phyloP scores from a whole-genome alignment of 1,140 invertebrate genomes.

The Philaenus spumarius region DNA sequence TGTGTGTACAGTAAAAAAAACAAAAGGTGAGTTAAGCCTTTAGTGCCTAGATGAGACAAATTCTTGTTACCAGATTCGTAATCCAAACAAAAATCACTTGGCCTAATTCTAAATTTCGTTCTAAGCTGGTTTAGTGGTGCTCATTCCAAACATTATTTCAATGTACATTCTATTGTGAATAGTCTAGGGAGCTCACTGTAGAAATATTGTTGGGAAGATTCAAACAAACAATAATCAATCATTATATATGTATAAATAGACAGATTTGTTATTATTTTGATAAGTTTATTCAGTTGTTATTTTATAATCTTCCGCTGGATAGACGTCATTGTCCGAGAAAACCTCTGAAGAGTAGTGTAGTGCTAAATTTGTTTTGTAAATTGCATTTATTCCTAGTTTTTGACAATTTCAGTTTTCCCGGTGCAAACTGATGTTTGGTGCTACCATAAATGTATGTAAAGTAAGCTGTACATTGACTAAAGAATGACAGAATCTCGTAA shows the following conservation, averaged over 20 bases:
- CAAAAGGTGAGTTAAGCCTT: too few species aligned
- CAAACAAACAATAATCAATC: not conserved
- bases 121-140: not conserved
- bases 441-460: not conserved
- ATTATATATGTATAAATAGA: not conserved
- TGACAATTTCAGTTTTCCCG: not conserved
- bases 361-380: conserved; percentile 4
- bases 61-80: too few species aligned
- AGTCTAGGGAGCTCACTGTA: too few species aligned
- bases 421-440: not conserved
- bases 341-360: not conserved
- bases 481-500: too few species aligned
- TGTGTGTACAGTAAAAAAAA: conserved; percentile 8
- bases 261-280: conserved; percentile 16
- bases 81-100: not conserved
- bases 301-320: conserved; percentile 5
- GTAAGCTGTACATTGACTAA: not conserved
- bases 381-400: conserved; percentile 13
- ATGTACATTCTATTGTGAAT: not conserved
- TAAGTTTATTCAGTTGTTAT: conserved; percentile 11
- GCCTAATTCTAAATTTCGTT: conserved; percentile 6
- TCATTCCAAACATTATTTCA: not conserved
- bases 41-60: too few species aligned
- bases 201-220: too few species aligned
- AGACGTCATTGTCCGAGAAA: not conserved